Conservation (phyloP, 2,888 invertebrate genomes). For the Oxycera nigricornis region DNA sequence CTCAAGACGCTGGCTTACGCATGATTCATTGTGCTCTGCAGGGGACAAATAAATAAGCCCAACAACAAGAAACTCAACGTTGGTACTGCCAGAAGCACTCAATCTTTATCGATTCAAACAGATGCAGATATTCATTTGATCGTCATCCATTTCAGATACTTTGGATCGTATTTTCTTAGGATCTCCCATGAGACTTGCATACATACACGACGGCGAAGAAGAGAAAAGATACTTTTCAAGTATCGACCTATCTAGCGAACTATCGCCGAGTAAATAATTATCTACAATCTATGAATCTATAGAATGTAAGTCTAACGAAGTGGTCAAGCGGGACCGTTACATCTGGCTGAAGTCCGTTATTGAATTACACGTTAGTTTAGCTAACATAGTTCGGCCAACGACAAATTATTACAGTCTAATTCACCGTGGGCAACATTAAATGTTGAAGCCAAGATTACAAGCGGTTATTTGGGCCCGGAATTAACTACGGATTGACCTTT, state of each 20-base stretch:
- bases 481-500: not conserved
- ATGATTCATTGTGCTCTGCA: not conserved
- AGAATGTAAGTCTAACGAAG: slow-evolving; percentile 14
- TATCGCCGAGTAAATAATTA: not conserved
- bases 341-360: slow-evolving; percentile 9
- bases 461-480: not conserved
- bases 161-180: not conserved
- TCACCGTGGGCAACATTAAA: not conserved
- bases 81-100: not conserved
- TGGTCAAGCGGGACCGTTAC: slow-evolving; percentile 33
- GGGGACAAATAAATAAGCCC: not conserved
- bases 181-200: not conserved
- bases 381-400: slow-evolving; percentile 16
- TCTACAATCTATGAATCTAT: not conserved
- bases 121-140: not conserved
- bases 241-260: not conserved
- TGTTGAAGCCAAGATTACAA: not conserved
- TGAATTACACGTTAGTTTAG: slow-evolving; percentile 8
- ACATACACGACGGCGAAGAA: not conserved
- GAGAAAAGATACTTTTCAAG: not conserved
- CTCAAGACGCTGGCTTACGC: no score
- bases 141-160: not conserved
- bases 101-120: not conserved
- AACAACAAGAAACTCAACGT: not conserved
- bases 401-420: slow-evolving; percentile 32